Base-by-base conservation (phyloP, 2,888 invertebrate genomes). In the Mesochorus sp. region DNA sequence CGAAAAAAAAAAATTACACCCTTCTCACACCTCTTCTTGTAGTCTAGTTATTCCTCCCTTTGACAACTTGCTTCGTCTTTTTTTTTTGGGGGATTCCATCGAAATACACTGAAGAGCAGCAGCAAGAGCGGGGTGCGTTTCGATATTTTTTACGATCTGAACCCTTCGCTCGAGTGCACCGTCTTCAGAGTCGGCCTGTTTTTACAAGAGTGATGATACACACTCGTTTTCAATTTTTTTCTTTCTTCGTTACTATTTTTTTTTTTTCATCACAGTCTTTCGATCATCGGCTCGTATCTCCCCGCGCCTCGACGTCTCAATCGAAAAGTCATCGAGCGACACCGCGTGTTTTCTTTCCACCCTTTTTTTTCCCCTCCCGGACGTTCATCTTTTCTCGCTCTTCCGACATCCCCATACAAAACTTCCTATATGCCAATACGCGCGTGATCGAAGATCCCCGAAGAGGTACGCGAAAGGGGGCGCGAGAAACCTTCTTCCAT, bases 141-240 rank as follows among this genome's bases (percentile, higher is more conserved):
- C 19, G 28, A 24, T 44, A 73, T 51, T 75, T 82, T 82, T 81
- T 79, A 14, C 59, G 37, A 39, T 62, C 47, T 21, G 17, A 24
- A 53, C 66, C 49, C 64, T 72, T 73, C 73, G 74, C 75, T 81
- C 79, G 79, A 55, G 53, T 53, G 28, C 79, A 72, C 68, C 55
- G 77, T 76, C 76, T 68, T 70, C 67, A 66, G 51, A 67, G 77
- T 80, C 68, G 31, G 77, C 83, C 55, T 70, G 64, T 78, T 79
- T 79, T 61, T 62, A 79, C 81, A 83, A 80, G 82, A 81, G 74
- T 80, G 73, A 72, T 70, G 77, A 81, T 82, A 81, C 80, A n/a
- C n/a, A 76, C 81, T 79, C 83, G 74, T 64, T 77, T 71, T 61
- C 37, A 26, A 67, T 39, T 42, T 49, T 44, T 57, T 53, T 64